phyloP scores from a whole-genome alignment of 2,113 vertebrate genomes.

The Atrichornis clamosus region DNA sequence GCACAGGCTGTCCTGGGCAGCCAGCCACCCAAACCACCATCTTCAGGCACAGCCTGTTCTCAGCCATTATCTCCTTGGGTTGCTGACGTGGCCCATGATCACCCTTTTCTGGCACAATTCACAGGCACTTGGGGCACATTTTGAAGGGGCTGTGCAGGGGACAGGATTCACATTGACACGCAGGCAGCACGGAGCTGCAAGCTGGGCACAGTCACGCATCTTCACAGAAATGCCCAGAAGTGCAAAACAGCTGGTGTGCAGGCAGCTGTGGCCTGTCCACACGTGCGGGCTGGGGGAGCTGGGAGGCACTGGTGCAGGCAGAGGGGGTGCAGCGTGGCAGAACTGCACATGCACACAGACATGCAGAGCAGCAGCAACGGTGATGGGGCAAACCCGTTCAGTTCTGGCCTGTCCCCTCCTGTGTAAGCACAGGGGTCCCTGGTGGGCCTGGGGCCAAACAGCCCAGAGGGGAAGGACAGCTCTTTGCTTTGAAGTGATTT shows the following conservation, averaged over 20 bases:
- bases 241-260: not conserved
- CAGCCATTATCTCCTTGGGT: not conserved
- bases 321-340: not conserved
- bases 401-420: not conserved
- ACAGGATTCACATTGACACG: not conserved
- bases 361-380: not conserved
- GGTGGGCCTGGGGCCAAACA: not conserved
- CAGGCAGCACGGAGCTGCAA: fast-evolving
- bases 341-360: not conserved
- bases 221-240: constrained; percentile 3
- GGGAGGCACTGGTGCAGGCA: not conserved
- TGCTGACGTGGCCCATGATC: not conserved
- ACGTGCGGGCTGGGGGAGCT: not conserved
- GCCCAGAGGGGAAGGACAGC: not conserved
- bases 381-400: not conserved
- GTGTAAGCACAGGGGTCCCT: not conserved
- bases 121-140: not conserved
- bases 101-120: not conserved
- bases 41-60: not conserved
- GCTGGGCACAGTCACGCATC: not conserved
- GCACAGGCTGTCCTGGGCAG: not conserved
- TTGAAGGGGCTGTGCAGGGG: not conserved
- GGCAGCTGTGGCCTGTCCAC: not conserved
- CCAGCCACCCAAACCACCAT: not conserved
- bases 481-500: not conserved